phyloP scores from a whole-genome alignment of 2,888 invertebrate species.

The Stenoptilia bipunctidactyla region DNA sequence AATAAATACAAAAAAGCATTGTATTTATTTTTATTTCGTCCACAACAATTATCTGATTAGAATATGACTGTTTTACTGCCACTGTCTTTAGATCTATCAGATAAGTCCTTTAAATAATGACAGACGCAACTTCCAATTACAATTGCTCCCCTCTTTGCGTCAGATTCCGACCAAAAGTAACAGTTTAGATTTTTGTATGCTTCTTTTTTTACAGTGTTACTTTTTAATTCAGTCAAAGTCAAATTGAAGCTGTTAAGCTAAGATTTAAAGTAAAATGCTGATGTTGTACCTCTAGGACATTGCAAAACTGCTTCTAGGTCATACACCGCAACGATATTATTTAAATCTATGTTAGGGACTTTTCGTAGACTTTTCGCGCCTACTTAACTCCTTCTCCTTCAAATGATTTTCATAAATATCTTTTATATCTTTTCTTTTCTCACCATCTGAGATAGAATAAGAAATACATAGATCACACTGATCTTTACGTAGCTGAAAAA shows the following conservation, averaged over 20 bases:
- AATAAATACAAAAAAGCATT: too few relatives aligned
- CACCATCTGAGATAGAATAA: constrained; percentile 4
- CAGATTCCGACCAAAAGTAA: too few relatives aligned
- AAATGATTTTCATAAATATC: constrained; percentile 1
- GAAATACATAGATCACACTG: constrained; percentile 9
- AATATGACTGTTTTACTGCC: too few relatives aligned
- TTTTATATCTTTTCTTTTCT: constrained; percentile 3
- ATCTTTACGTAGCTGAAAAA: constrained; percentile 14
- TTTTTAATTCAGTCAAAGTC: constrained; percentile 7
- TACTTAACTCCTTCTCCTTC: constrained; percentile 5
- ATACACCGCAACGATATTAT: constrained; percentile 5
- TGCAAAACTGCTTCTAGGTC: constrained; percentile 12
- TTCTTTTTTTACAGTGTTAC: too few relatives aligned
- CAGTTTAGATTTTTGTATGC: too few relatives aligned
- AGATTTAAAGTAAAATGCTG: constrained; percentile 9
- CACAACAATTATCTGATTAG: too few relatives aligned
- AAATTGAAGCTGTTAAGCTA: constrained; percentile 10
- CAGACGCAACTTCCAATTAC: too few relatives aligned
- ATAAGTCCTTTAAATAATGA: too few relatives aligned
- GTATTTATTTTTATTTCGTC: too few relatives aligned
- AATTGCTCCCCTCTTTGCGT: too few relatives aligned
- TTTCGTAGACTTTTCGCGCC: constrained; percentile 4
- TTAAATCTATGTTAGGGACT: not conserved
- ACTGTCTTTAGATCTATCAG: too few relatives aligned
- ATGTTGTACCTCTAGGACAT: constrained; percentile 9